Base-by-base conservation (phyloP, 2,113 vertebrate genomes). In the Seriola aureovittata region DNA sequence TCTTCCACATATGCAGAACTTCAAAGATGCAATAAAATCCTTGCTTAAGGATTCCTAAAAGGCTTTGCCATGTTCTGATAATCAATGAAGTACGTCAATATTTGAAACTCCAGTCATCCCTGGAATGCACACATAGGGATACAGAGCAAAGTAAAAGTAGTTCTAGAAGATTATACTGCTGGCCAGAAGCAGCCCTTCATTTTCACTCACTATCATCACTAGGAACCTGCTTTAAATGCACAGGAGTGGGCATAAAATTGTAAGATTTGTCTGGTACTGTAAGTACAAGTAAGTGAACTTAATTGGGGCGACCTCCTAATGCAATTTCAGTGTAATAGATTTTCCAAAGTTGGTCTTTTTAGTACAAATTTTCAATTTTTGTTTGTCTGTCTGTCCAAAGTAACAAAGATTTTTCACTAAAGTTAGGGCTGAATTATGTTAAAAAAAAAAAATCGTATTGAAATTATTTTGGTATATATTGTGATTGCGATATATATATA, bases 31-130 rank as follows among this genome's bases (percentile, higher is more conserved):
- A 78, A 66, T 80, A 54, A 88, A 85, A 86, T 78, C 84, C 60
- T 77, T 81, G 77, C 77, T 82, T 78, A 81, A 81, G 85, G 46
- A 88, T 70, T 90, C 88, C 67, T 90, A 84, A 88, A 91, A 83
- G 86, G 81, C 80, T 70, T 80, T 66, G 40, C 75, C 63, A 70
- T 78, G 67, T 89, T 60, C 58, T 68, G 87, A 88, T 88, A 86
- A 89, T 88, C 81, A 87, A 76, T 85, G 84, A 79, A 55, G 68
- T 58, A 57, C 82, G 82, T 90, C 83, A 85, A 88, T 91, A 90
- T 85, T 86, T 86, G 72, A 80, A 86, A 73, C 69, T 82, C 71
- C 46, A 65, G 57, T 70, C 60, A 19, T 75, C 63, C 75, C 44
- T 76, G 67, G 16, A 52, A 60, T 67, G 44, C 66, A 69, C 81